phyloP scores from a whole-genome alignment of 2,113 vertebrate species.

The Falcunculus frontatus region DNA sequence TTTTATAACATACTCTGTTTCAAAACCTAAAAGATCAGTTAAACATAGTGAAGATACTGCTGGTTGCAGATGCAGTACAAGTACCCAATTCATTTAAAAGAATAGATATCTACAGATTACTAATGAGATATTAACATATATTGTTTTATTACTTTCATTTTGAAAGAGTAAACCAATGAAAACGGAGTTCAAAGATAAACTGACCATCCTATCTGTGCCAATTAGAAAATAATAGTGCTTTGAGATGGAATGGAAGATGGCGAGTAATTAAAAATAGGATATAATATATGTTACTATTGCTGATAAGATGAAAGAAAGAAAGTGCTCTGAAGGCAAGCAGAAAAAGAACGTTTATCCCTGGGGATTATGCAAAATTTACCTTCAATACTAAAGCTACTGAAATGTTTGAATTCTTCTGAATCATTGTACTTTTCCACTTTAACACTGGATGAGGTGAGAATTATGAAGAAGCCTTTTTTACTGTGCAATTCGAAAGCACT shows the following conservation, averaged over 20 bases:
- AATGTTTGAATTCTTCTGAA: constrained; percentile 85
- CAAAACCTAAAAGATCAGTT: not conserved
- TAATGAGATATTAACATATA: not conserved
- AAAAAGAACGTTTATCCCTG: not conserved
- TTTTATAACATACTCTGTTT: not conserved
- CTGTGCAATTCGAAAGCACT: constrained; percentile 87
- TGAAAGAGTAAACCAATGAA: not conserved
- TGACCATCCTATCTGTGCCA: not conserved
- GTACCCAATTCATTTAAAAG: not conserved
- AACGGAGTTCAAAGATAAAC: not conserved
- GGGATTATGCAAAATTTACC: constrained; percentile 70
- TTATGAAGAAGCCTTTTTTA: constrained; percentile 89
- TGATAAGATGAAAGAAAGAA: not conserved
- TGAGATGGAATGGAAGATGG: not conserved
- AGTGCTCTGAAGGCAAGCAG: not conserved
- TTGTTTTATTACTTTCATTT: not conserved
- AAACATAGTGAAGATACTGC: not conserved
- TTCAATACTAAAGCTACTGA: constrained; percentile 90
- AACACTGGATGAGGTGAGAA: constrained; percentile 74
- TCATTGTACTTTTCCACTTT: constrained; percentile 84
- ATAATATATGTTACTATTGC: not conserved
- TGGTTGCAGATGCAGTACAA: not conserved
- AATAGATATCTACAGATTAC: not conserved
- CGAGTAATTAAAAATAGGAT: not conserved
- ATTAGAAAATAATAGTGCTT: not conserved